These are phyloP conservation scores for Drosophila orosa DNA, from an alignment of 1,140 invertebrate species.

Conservation along the genomic window DNA sequence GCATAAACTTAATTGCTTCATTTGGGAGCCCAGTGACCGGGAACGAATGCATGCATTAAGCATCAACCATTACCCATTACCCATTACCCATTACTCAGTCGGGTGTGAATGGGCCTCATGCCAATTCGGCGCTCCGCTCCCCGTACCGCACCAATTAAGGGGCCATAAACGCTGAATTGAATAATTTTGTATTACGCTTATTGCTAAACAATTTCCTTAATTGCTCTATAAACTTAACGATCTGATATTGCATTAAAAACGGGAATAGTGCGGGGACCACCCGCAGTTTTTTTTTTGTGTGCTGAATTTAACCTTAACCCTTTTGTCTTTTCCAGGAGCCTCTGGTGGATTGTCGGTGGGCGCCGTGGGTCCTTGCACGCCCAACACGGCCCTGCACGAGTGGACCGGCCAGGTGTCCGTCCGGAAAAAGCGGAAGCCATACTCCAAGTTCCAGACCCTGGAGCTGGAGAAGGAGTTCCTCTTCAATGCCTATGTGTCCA, in stretches of 20 bases:
- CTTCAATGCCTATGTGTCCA: conserved; percentile 98
- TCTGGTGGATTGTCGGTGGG: conserved; percentile 88
- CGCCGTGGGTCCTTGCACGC: conserved; percentile 87
- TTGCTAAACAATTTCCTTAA: conserved; percentile 56
- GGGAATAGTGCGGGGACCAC: conserved; percentile 27
- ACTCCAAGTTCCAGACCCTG: conserved; percentile 97
- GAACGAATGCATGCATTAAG: conserved; percentile 51
- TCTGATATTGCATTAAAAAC: conserved; percentile 29
- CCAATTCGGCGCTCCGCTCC: conserved; percentile 38
- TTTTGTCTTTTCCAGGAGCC: conserved; percentile 80
- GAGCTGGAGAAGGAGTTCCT: conserved; percentile 99
- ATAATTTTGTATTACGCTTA: conserved; percentile 57
- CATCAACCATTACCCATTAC: conserved; percentile 33
- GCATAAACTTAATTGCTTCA: conserved; percentile 34
- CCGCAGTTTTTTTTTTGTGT: not conserved
- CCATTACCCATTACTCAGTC: conserved; percentile 26
- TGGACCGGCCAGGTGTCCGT: conserved; percentile 96
- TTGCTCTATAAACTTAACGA: conserved; percentile 59
- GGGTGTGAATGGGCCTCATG: conserved; percentile 56
- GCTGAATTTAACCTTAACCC: conserved; percentile 1
- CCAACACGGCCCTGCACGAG: conserved; percentile 91
- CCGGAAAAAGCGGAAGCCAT: conserved; percentile 98
- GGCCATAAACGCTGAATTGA: conserved; percentile 54
- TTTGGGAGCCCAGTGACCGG: conserved; percentile 34
- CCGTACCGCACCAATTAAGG: conserved; percentile 47